phyloP scores from a whole-genome alignment of 1,140 invertebrate species.

The Drosophila subpulchrella region DNA sequence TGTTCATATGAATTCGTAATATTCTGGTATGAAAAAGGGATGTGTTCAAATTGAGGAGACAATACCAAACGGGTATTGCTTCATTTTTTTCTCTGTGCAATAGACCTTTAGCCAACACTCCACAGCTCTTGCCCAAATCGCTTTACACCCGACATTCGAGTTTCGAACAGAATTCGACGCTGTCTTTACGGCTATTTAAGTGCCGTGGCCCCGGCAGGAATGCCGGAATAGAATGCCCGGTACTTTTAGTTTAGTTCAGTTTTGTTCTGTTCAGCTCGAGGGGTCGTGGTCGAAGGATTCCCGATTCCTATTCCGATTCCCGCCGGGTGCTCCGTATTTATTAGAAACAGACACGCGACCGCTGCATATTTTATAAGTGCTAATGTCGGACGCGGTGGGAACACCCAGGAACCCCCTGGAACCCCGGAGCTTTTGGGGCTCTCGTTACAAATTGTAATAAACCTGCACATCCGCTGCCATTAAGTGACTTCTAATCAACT shows the following conservation, averaged over 20 bases:
- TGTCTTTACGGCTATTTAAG: slow-evolving; percentile 43
- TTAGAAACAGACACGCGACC: slow-evolving; percentile 78
- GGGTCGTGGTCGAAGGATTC: slow-evolving; percentile 18
- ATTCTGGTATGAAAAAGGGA: too few relatives aligned
- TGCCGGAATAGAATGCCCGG: slow-evolving; percentile 25
- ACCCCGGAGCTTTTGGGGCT: slow-evolving; percentile 23
- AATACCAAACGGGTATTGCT: too few relatives aligned
- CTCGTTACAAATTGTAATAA: slow-evolving; percentile 81
- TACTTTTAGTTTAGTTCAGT: slow-evolving; percentile 6
- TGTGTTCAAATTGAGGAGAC: too few relatives aligned
- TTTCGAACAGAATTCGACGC: slow-evolving; percentile 11
- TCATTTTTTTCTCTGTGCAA: neutral
- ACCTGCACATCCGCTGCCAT: slow-evolving; percentile 76
- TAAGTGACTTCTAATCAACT: slow-evolving; percentile 82
- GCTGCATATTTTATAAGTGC: slow-evolving; percentile 77
- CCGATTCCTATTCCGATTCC: slow-evolving; percentile 14
- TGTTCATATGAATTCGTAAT: too few relatives aligned
- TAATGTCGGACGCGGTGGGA: slow-evolving; percentile 24
- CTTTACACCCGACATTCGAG: slow-evolving; percentile 15
- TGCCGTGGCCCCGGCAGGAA: slow-evolving; percentile 21
- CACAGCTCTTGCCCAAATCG: slow-evolving; percentile 26
- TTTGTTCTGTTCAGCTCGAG: slow-evolving; percentile 1
- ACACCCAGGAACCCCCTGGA: neutral
- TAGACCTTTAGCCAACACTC: slow-evolving; percentile 12
- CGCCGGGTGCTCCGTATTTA: slow-evolving; percentile 57